Percentiles rank a stretch among this genome's conserved stretches.
phyloP scores from a whole-genome alignment of 1,140 invertebrate genomes.

The Tenebrio molitor region DNA sequence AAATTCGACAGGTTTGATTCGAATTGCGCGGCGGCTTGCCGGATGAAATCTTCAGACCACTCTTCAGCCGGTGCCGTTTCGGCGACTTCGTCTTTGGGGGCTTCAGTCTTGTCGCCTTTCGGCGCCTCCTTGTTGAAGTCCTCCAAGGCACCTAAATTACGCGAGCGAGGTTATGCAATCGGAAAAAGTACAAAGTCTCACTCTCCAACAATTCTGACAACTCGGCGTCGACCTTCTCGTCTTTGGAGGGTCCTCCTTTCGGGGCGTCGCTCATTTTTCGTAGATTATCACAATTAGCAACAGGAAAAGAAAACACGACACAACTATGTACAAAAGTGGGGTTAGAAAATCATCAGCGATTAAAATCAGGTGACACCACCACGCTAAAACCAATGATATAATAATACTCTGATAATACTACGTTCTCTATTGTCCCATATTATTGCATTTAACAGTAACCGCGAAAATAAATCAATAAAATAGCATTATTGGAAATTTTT shows the following conservation, averaged over 20 bases:
- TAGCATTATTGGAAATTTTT: too few relatives aligned
- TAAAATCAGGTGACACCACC: background rate
- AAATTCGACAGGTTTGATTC: conserved; percentile 74
- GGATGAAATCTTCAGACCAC: conserved; percentile 76
- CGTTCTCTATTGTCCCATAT: too few relatives aligned
- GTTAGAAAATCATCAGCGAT: too few relatives aligned
- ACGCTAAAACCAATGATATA: too few relatives aligned
- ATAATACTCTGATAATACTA: too few relatives aligned
- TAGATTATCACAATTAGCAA: too few relatives aligned
- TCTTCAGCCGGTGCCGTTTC: conserved; percentile 56
- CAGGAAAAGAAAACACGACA: too few relatives aligned
- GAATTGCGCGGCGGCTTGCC: conserved; percentile 73
- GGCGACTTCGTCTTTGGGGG: conserved; percentile 51
- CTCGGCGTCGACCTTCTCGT: conserved; percentile 59
- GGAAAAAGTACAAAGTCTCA: conserved; percentile 48
- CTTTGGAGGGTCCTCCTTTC: conserved; percentile 43
- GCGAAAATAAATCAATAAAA: too few relatives aligned
- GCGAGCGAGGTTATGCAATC: conserved; percentile 38
- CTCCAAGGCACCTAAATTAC: conserved; percentile 69
- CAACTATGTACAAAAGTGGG: conserved; percentile 31
- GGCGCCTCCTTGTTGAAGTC: conserved; percentile 68
- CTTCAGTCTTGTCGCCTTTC: conserved; percentile 55
- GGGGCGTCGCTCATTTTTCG: conserved; percentile 59
- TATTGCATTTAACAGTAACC: too few relatives aligned
- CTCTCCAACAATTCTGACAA: conserved; percentile 63